Conservation (phyloP, 2,113 vertebrate species). For the Callopanchax toddi region DNA sequence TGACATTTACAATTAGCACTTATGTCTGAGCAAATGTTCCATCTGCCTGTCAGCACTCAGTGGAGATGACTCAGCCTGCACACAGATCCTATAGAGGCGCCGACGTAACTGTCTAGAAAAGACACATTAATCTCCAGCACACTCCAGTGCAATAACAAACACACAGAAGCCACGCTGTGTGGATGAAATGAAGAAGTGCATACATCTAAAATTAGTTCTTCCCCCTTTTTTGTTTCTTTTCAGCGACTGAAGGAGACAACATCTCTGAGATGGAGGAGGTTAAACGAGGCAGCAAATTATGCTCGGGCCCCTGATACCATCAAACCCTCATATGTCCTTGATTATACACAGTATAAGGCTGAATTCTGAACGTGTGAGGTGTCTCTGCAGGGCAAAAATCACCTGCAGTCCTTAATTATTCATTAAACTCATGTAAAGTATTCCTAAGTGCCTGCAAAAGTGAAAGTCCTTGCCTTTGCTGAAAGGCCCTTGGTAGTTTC, state of each 20-base stretch:
- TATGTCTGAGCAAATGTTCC: constrained; percentile 37
- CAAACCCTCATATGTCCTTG: constrained; percentile 39
- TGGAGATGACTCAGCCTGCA: constrained; percentile 35
- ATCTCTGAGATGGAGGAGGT: constrained; percentile 32
- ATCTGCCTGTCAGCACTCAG: constrained; percentile 23
- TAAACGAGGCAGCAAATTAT: constrained; percentile 59
- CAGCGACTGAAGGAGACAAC: constrained; percentile 37
- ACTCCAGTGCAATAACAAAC: constrained; percentile 30
- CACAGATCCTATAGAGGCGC: constrained; percentile 18
- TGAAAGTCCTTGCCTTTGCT: constrained; percentile 28
- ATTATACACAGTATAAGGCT: constrained; percentile 45
- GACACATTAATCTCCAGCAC: constrained; percentile 49
- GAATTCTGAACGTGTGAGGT: constrained; percentile 20
- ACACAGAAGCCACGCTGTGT: constrained; percentile 26
- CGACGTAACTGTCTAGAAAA: constrained; percentile 28
- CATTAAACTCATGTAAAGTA: constrained; percentile 48
- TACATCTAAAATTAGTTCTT: constrained; percentile 44
- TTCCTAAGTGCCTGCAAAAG: constrained; percentile 18
- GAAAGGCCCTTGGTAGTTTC: constrained; percentile 18
- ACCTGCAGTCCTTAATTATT: constrained; percentile 47
- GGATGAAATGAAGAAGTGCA: constrained; percentile 39
- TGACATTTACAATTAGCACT: constrained; percentile 13
- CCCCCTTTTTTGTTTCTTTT: neutral
- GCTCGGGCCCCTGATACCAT: constrained; percentile 32
- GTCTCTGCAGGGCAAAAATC: constrained; percentile 35